A percentile compares a stretch with the other conserved stretches of the same genome.
phyloP scores from a whole-genome alignment of 2,888 invertebrate genomes.

The Leptinotarsa rubiginosa region DNA sequence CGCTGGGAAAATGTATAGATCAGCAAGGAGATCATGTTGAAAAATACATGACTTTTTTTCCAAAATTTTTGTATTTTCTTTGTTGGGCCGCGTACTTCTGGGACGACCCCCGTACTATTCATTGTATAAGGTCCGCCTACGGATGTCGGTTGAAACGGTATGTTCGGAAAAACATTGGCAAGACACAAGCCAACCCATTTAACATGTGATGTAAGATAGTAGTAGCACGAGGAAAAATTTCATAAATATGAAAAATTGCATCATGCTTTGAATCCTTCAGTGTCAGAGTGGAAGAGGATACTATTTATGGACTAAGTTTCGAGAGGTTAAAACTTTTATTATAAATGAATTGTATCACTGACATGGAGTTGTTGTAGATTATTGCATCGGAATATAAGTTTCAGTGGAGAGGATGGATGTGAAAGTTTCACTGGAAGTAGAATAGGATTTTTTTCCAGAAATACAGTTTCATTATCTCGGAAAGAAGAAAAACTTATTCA shows the following conservation, averaged over 20 bases:
- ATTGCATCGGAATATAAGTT: conserved; percentile 14
- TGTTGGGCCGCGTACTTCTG: no score
- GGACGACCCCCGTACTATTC: no score
- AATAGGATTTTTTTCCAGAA: neutral
- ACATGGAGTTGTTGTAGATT: conserved; percentile 25
- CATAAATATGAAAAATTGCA: conserved; percentile 21
- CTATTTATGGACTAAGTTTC: conserved; percentile 22
- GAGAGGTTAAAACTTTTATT: conserved; percentile 25
- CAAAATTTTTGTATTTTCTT: no score
- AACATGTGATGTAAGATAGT: neutral
- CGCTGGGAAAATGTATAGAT: no score
- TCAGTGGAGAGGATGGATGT: conserved; percentile 5
- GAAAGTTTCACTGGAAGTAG: conserved; percentile 11
- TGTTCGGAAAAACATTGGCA: neutral
- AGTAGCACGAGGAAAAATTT: conserved; percentile 7
- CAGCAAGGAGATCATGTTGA: no score
- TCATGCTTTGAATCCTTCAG: conserved; percentile 16
- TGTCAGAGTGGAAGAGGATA: conserved; percentile 17
- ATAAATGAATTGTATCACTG: conserved; percentile 26
- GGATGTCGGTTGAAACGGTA: neutral
- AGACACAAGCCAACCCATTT: neutral
- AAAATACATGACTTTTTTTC: no score
- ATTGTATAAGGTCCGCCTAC: no score
- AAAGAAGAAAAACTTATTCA: conserved; percentile 10
- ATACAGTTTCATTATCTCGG: conserved; percentile 13